These are phyloP conservation scores for Archocentrus centrarchus DNA, from an alignment of 2,113 vertebrate genomes.

Conservation along the genomic window DNA sequence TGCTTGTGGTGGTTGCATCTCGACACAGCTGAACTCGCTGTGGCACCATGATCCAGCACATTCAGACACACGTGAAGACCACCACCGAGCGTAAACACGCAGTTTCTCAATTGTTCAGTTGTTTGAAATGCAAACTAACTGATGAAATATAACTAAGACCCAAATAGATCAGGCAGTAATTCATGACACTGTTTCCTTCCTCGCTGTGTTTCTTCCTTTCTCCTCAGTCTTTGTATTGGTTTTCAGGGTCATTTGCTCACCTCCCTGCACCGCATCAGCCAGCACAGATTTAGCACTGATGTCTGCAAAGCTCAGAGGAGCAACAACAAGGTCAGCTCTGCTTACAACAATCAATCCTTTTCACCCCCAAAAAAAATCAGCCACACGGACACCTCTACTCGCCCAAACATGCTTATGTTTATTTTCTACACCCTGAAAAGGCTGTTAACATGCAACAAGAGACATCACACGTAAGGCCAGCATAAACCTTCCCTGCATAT, in stretches of 20 bases:
- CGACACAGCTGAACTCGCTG: slow-evolving; percentile 73
- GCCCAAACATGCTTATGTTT: neutral
- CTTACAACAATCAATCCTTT: slow-evolving; percentile 11
- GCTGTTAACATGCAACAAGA: neutral
- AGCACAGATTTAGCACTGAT: slow-evolving; percentile 26
- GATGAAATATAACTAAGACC: neutral
- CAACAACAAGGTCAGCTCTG: slow-evolving; percentile 13
- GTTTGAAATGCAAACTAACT: neutral
- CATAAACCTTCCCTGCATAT: neutral
- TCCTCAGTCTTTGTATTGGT: neutral
- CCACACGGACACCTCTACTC: neutral
- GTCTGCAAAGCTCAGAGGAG: slow-evolving; percentile 20
- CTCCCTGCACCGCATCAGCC: slow-evolving; percentile 38
- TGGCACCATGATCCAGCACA: slow-evolving; percentile 76
- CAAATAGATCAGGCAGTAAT: neutral
- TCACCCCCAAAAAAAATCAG: neutral
- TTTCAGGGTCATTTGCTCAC: slow-evolving; percentile 29
- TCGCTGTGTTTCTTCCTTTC: neutral
- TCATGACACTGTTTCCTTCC: neutral
- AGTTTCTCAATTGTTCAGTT: neutral
- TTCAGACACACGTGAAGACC: slow-evolving; percentile 47
- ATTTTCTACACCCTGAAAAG: neutral
- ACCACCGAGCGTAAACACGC: neutral
- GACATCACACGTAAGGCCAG: neutral
- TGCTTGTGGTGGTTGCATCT: slow-evolving; percentile 71